phyloP scores from a whole-genome alignment of 2,113 vertebrate genomes.

The Cryptotis parvus region DNA sequence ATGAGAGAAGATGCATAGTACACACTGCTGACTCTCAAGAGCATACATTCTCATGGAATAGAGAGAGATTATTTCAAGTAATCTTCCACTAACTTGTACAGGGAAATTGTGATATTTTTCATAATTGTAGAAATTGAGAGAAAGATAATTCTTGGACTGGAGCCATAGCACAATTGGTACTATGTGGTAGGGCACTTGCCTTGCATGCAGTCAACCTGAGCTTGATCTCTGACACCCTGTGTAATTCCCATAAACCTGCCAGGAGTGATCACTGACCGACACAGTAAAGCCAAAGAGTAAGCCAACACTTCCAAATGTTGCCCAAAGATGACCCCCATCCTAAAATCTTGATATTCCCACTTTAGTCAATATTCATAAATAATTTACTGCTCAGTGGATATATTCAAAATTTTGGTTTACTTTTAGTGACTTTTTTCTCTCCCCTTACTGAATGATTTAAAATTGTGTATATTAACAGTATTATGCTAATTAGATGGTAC shows the following conservation, averaged over 20 bases:
- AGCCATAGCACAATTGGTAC: too few relatives aligned
- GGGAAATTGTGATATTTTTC: not conserved
- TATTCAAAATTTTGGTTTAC: not conserved
- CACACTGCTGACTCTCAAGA: not conserved
- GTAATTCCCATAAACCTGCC: too few relatives aligned
- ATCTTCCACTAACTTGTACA: not conserved
- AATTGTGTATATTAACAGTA: not conserved
- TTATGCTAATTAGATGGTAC: slow-evolving; percentile 7
- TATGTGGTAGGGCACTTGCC: too few relatives aligned
- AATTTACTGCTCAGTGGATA: not conserved
- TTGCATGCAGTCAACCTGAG: too few relatives aligned
- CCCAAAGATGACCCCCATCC: too few relatives aligned
- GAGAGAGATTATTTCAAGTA: not conserved
- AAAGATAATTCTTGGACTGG: too few relatives aligned
- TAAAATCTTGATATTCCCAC: not conserved
- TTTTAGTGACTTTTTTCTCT: not conserved
- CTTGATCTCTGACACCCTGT: too few relatives aligned
- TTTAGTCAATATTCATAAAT: not conserved
- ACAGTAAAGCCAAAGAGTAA: too few relatives aligned
- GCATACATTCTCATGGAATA: not conserved
- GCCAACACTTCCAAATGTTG: too few relatives aligned
- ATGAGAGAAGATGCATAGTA: not conserved
- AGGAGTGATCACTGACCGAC: too few relatives aligned
- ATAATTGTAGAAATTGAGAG: too few relatives aligned
- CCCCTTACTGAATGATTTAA: too few relatives aligned